Conservation (phyloP, 2,888 invertebrate species). For the Pandemis corylana region DNA sequence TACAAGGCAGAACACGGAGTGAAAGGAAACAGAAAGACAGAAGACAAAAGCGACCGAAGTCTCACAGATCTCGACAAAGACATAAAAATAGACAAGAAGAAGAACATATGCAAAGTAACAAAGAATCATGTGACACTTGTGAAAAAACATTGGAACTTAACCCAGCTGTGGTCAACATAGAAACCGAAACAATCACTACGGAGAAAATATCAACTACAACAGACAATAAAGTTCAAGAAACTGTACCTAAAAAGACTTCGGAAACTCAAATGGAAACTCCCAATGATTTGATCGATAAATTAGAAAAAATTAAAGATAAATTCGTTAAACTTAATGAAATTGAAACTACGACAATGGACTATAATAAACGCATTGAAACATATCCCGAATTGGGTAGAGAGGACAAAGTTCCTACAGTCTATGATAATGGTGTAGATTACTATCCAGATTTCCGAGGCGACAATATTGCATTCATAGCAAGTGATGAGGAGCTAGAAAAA, state of each 20-base stretch:
- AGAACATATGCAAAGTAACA: conserved; percentile 40
- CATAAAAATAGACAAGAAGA: conserved; percentile 39
- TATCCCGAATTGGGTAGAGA: conserved; percentile 52
- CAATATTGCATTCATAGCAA: conserved; percentile 53
- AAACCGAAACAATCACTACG: conserved; percentile 40
- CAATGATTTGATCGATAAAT: conserved; percentile 11
- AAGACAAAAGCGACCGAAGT: conserved; percentile 13
- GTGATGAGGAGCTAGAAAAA: conserved; percentile 59
- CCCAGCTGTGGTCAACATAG: conserved; percentile 26
- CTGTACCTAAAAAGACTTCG: not conserved
- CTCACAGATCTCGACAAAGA: conserved; percentile 3
- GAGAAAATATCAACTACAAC: conserved; percentile 45
- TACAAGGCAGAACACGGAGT: conserved; percentile 35
- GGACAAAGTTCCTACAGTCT: conserved; percentile 51
- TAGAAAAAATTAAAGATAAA: conserved; percentile 31
- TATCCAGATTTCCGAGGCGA: conserved; percentile 69
- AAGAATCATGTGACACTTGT: conserved; percentile 26
- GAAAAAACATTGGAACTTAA: conserved; percentile 14
- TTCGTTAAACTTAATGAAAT: conserved; percentile 35
- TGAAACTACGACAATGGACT: conserved; percentile 43
- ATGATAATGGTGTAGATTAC: conserved; percentile 62
- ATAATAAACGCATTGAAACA: conserved; percentile 42
- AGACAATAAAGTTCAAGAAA: conserved; percentile 25
- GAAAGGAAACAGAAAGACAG: not conserved
- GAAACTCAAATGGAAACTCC: conserved; percentile 30